Base-by-base conservation (phyloP, 2,888 invertebrate species). In the Cryptocephalus moraei region DNA sequence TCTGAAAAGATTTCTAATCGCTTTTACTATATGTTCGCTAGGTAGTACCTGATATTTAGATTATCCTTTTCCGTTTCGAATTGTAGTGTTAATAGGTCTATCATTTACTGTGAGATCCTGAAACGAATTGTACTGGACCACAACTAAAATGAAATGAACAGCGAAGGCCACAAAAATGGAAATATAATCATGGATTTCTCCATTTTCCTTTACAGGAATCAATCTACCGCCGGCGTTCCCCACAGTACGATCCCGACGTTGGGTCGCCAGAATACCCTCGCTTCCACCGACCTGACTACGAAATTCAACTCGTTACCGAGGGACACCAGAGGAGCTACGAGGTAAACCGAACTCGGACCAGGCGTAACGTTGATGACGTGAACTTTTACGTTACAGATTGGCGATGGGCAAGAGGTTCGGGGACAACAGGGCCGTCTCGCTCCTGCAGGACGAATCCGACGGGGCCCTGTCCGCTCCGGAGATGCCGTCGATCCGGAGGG, bases 401-500 rank as follows among this genome's bases (percentile, higher is more conserved):
- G 66, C 69, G 44, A 70, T 73, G 69, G 71, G 69, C 62, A 73
- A 73, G 63, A 63, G 72, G 60, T 70, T 69, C 53, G 76, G 75
- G 2, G 76, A 76, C 53, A 73, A 76, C 52, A 72, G 75, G 42
- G 72, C 76, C 33, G 70, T 80, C 39, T 71, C 80, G 39, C 68
- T 77, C 34, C 67, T 77, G 39, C 81, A 84, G 69, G 86, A 87
- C 63, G 87, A 87, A 66, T 80, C 81, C 58, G 88, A 88, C 67
- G 87, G 86, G 43, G 84, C 85, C 50, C 76, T 86, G 49, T 88
- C 86, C 43, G 88, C 88, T 13, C 88, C 88, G 12, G 89, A 89
- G 72, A 79, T 86, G 71, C 84, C 86, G 65, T 84, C 86, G 66
- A 70, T 79, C 69, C 64, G 82, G 66, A 69, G 81, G 56, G 80